These are phyloP conservation scores for Conops quadrifasciatus DNA, from an alignment of 2,888 invertebrate species.

Conservation along the genomic window DNA sequence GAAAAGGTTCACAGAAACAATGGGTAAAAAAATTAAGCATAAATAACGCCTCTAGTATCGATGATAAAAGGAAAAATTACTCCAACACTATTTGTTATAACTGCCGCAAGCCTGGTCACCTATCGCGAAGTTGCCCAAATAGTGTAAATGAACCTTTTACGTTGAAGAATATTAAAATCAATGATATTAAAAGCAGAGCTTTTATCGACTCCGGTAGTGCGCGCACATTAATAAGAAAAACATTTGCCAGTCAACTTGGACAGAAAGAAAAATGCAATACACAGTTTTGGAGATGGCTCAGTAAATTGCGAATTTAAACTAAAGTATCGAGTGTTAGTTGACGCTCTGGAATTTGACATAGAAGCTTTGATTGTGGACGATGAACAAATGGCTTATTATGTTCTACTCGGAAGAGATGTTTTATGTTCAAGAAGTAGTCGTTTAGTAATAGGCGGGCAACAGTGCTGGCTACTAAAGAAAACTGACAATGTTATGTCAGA, in stretches of 20 bases:
- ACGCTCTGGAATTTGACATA: neutral
- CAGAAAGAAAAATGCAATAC: neutral
- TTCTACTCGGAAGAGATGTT: conserved; percentile 30
- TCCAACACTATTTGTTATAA: conserved; percentile 21
- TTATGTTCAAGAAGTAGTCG: conserved; percentile 10
- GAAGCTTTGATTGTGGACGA: conserved; percentile 23
- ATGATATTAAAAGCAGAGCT: neutral
- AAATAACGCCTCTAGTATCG: neutral
- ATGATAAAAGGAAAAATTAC: neutral
- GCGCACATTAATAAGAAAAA: conserved; percentile 16
- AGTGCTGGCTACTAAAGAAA: conserved; percentile 5
- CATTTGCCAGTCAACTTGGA: conserved; percentile 10
- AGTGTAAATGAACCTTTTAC: conserved; percentile 16
- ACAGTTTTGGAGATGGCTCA: conserved; percentile 27
- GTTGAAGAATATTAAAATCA: conserved; percentile 17
- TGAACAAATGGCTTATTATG: neutral
- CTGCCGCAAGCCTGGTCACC: conserved; percentile 24
- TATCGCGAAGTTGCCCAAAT: conserved; percentile 23
- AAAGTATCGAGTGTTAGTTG: too few relatives aligned
- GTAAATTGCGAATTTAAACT: neutral
- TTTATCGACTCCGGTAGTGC: conserved; percentile 25
- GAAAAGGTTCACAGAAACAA: conserved; percentile 16
- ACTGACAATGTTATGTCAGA: neutral
- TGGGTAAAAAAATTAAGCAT: conserved; percentile 15
- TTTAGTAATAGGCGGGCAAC: conserved; percentile 22